Evolutionary conservation across 2,888 invertebrate species (phyloP), one percentile per base, ranked within the genome.

Genomic region (Augiades crinisus): DNA sequence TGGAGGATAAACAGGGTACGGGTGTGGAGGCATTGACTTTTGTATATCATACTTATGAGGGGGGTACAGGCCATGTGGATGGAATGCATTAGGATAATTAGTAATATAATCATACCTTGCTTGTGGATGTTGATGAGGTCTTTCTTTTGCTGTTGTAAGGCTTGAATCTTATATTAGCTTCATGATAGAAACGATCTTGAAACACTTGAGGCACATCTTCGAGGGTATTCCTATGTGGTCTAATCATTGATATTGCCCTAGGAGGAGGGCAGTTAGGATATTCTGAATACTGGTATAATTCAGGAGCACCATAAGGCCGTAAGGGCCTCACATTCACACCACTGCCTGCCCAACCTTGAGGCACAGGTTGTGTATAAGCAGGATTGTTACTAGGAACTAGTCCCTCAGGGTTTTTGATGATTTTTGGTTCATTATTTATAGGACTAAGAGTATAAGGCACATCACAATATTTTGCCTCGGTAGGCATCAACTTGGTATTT

Each of bases 361-460:
- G 74, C 51, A 67, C 62, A 65, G 67, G 70, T 62, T 77, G 65
- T 34, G 69, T 46, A 55, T 75, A 61, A 45, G 67, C 59, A 22
- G 75, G 65, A 64, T 78, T 86, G 34, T 73, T 67, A 72, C 72
- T 79, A 57, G 80, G 61, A 57, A 73, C 72, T 74, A 78, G 75
- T 62, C 80, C 70, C 57, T 88, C 88, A 54, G 70, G 22, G 62
- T 71, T 80, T 59, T 80, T 76, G 56, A 70, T 60, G 73, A 61
- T 78, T 77, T 85, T 87, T 63, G 72, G 82, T 66, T 86, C 86
- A 78, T 72, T 81, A 59, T 59, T 68, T 60, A 73, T 64, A 60
- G 72, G 67, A 70, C 78, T 87, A 64, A 85, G 68, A 71, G 69
- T 62, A 76, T 84, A 89, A 88, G 89, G 87, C 88, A 88, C 87